Evolutionary conservation across 2,888 invertebrate genomes (phyloP), one percentile per base, ranked within the genome.

Genomic region (Phania funesta): DNA sequence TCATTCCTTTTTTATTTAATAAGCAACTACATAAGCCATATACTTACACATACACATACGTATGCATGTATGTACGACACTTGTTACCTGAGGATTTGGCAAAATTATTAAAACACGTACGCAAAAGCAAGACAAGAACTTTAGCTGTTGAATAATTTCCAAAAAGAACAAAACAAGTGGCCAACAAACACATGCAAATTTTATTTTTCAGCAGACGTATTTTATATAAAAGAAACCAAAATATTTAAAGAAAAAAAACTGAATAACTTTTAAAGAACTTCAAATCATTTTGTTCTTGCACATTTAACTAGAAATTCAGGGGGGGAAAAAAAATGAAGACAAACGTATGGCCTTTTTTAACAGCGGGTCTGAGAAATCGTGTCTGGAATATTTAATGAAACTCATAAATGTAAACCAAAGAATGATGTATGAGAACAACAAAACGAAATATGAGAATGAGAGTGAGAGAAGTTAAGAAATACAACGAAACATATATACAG

Each of bases 291-390:
- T 56, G n/a, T 60, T 74, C 67, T 60, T 74, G 48, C 75, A 71
- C 71, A 77, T 64, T 75, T 75, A 65, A 41, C 41, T 18, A 16
- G 67, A 80, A 74, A 41, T 22, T 24, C 32, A 52, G n/a, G 44
- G n/a, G 44, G 60, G 22, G 38, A 64, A 22, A 44, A 18, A 35
- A 74, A 64, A 64, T 44, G 13, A 29, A 44, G 32, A 38, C 58
- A 74, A 65, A 56, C 35, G 58, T 76, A 65, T 83, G 77, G 80
- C 80, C 70, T 80, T 77, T 76, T 80, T 83, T 80, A 75, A 70
- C 78, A 82, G 82, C 82, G 80, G 80, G 73, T 70, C 70, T 77
- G 46, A 11, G 24, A 74, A 58, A 77, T 48, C 56, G 38, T 70
- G 83, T 56, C 60, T 29, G 44, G 83, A 77, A 83, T 83, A 67